phyloP scores from a whole-genome alignment of 1,140 invertebrate species.

The Drosophila pseudoananassae region DNA sequence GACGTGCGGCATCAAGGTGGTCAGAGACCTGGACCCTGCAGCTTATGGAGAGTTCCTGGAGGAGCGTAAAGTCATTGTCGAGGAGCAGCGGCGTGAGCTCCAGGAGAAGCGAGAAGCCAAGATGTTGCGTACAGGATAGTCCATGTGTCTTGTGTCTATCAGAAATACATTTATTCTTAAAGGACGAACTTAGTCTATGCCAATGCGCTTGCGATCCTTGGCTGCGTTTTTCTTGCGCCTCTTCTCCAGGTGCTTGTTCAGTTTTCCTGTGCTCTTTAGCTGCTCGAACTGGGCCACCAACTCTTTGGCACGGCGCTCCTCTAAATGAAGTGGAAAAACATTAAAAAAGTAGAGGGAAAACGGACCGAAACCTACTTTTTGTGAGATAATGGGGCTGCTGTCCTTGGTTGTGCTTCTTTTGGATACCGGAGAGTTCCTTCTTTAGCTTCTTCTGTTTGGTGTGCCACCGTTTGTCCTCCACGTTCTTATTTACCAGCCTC shows the following conservation, averaged over 20 bases:
- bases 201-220: constrained; percentile 85
- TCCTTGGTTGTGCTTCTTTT: constrained; percentile 86
- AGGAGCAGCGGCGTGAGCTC: constrained; percentile 90
- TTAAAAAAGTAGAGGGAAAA: constrained; percentile 79
- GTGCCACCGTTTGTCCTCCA: constrained; percentile 86
- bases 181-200: constrained; percentile 71
- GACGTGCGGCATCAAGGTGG: constrained; percentile 94
- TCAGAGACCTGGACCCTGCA: constrained; percentile 90
- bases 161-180: constrained; percentile 74
- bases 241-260: constrained; percentile 91
- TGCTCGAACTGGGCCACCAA: constrained; percentile 90
- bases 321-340: constrained; percentile 77
- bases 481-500: constrained; percentile 89
- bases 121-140: constrained; percentile 91
- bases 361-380: constrained; percentile 88
- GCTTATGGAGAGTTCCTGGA: constrained; percentile 94
- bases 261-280: constrained; percentile 88
- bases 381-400: constrained; percentile 89
- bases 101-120: constrained; percentile 96
- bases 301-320: constrained; percentile 88
- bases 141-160: constrained; percentile 50
- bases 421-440: constrained; percentile 86
- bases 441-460: constrained; percentile 85
- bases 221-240: constrained; percentile 88
- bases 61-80: constrained; percentile 89